A percentile compares a stretch with the other conserved stretches of the same genome.
phyloP scores from a whole-genome alignment of 1,140 invertebrate species.

The Drosophila carrolli region DNA sequence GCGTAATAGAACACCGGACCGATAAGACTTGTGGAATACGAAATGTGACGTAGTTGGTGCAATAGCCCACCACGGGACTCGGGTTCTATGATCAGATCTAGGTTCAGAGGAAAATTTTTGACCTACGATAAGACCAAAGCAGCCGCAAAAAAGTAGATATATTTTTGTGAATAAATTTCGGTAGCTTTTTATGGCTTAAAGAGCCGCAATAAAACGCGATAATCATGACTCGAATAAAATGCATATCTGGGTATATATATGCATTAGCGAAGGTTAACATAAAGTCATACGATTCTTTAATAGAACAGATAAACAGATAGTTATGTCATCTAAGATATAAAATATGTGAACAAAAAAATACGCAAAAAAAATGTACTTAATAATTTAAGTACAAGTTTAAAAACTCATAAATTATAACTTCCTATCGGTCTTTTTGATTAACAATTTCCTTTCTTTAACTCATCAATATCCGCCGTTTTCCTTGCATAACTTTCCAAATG shows the following conservation, averaged over 20 bases:
- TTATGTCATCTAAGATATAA: neutral
- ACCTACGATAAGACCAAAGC: constrained; percentile 26
- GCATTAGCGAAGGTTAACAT: neutral
- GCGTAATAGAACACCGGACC: constrained; percentile 38
- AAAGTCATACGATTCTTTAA: neutral
- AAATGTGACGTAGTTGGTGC: constrained; percentile 54
- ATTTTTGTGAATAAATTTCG: neutral
- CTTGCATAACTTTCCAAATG: constrained; percentile 57
- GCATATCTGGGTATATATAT: constrained; percentile 1
- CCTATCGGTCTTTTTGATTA: neutral
- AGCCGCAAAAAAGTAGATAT: constrained; percentile 5
- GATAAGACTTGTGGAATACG: constrained; percentile 51
- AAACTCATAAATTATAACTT: neutral
- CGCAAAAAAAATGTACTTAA: neutral
- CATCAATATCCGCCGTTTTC: constrained; percentile 17
- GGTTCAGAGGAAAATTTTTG: constrained; percentile 63
- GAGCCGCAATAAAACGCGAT: constrained; percentile 10
- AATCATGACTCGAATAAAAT: constrained; percentile 25
- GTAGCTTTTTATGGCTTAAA: constrained; percentile 7
- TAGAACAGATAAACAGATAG: constrained; percentile 7
- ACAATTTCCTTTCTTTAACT: constrained; percentile 17
- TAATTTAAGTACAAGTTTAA: too few relatives aligned
- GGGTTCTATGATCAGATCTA: constrained; percentile 7
- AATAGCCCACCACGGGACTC: constrained; percentile 16
- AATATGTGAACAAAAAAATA: too few relatives aligned